phyloP scores from a whole-genome alignment of 2,113 vertebrate genomes.

The Trematomus loennbergii region DNA sequence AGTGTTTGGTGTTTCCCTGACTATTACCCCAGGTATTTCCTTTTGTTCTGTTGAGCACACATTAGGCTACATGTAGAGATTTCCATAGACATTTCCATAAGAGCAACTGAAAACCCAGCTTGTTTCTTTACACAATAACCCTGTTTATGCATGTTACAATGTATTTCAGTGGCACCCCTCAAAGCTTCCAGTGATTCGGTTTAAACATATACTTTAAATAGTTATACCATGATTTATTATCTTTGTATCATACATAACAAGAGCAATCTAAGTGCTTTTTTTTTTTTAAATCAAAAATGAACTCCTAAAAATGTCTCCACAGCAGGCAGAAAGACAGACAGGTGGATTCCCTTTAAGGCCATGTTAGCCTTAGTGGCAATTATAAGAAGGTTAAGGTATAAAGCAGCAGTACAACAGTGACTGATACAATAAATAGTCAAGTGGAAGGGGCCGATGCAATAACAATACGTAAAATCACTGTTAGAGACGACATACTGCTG shows the following conservation, averaged over 20 bases:
- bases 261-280: constrained; percentile 81
- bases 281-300: constrained; percentile 53
- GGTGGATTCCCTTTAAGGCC: constrained; percentile 62
- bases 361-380: constrained; percentile 51
- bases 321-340: constrained; percentile 77
- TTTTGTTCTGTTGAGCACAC: constrained; percentile 67
- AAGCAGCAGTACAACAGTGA: constrained; percentile 72
- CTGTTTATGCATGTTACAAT: constrained; percentile 44
- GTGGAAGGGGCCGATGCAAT: constrained; percentile 28
- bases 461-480: constrained; percentile 47
- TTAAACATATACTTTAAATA: constrained; percentile 26
- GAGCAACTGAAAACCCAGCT: constrained; percentile 75
- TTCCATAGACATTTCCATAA: constrained; percentile 84
- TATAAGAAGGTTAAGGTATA: constrained; percentile 52
- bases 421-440: constrained; percentile 73
- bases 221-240: constrained; percentile 21
- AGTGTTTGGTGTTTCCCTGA: constrained; percentile 48
- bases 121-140: constrained; percentile 57
- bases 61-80: constrained; percentile 66
- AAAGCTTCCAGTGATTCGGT: constrained; percentile 65
- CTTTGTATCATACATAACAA: constrained; percentile 52
- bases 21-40: constrained; percentile 38
- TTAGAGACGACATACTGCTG: constrained; percentile 33
- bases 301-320: constrained; percentile 56
- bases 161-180: constrained; percentile 30